phyloP scores from a whole-genome alignment of 1,140 invertebrate species.

The Diorhabda carinulata region DNA sequence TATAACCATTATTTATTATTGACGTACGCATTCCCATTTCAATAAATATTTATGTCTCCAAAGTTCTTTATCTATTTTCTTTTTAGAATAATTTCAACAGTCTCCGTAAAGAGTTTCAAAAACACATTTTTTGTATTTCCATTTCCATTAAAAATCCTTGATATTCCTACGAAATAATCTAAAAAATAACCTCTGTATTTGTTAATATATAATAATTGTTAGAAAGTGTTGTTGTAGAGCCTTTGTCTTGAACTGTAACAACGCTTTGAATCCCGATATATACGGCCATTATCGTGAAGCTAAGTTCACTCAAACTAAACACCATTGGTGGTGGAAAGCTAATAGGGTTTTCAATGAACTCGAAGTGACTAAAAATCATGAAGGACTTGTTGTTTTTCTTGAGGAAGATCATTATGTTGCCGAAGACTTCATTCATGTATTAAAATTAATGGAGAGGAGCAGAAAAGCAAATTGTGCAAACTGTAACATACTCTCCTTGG shows the following conservation, averaged over 20 bases:
- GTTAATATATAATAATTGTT: no score
- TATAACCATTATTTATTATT: no score
- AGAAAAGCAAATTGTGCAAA: conserved; percentile 73
- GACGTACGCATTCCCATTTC: no score
- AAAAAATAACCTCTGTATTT: no score
- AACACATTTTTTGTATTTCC: no score
- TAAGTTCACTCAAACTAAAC: conserved; percentile 96
- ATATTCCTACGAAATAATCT: no score
- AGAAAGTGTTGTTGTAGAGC: conserved; percentile 62
- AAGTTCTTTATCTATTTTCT: no score
- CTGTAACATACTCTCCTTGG: conserved; percentile 89
- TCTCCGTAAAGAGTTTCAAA: no score
- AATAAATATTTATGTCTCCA: no score
- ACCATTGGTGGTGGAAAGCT: conserved; percentile 99
- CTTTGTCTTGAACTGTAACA: conserved; percentile 76
- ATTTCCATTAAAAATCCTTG: no score
- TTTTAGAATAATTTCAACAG: no score
- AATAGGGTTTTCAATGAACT: conserved; percentile 81
- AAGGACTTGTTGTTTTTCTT: conserved; percentile 81
- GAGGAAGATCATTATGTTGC: conserved; percentile 98
- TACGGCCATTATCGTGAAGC: conserved; percentile 97
- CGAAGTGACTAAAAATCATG: conserved; percentile 66
- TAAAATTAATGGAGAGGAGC: conserved; percentile 72
- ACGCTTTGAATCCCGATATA: conserved; percentile 86
- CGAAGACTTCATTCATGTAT: conserved; percentile 89